phyloP scores from a whole-genome alignment of 2,888 invertebrate genomes.

The Eretmocerus hayati region DNA sequence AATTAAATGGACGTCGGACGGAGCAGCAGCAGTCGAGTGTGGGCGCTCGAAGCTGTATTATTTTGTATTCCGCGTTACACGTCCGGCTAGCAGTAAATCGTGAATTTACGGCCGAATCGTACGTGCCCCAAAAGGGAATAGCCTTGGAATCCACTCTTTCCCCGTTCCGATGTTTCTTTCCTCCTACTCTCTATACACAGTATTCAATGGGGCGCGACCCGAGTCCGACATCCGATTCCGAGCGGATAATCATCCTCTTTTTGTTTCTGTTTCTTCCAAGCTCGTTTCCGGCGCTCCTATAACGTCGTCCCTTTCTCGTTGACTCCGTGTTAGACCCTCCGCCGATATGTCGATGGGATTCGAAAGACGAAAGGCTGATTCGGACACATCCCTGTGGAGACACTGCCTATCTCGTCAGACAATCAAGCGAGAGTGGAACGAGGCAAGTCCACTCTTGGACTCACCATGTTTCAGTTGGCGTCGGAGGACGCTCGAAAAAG shows the following conservation, averaged over 20 bases:
- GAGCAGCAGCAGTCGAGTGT: constrained; percentile 1
- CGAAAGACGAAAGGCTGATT: too few species aligned
- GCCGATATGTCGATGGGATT: too few species aligned
- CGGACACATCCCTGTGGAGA: too few species aligned
- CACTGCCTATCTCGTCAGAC: too few species aligned
- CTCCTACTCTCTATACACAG: too few species aligned
- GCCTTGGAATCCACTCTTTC: constrained; percentile 10
- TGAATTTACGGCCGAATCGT: constrained; percentile 28
- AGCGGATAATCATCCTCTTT: constrained; percentile 15
- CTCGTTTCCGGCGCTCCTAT: not conserved
- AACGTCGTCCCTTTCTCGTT: not conserved
- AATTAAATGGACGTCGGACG: constrained; percentile 27
- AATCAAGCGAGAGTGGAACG: too few species aligned
- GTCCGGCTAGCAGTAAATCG: constrained; percentile 28
- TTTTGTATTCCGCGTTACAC: constrained; percentile 28
- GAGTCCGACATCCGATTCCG: constrained; percentile 18
- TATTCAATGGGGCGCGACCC: too few species aligned
- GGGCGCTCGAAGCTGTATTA: constrained; percentile 13
- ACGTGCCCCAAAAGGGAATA: constrained; percentile 26
- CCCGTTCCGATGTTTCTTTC: not conserved
- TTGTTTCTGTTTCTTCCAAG: not conserved
- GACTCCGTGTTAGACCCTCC: not conserved
- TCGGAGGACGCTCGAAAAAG: too few species aligned
- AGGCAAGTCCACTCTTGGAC: too few species aligned
- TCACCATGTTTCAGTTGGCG: too few species aligned